Evolutionary conservation across 2,113 vertebrate genomes (phyloP).

Genomic region (Silurus meridionalis): DNA sequence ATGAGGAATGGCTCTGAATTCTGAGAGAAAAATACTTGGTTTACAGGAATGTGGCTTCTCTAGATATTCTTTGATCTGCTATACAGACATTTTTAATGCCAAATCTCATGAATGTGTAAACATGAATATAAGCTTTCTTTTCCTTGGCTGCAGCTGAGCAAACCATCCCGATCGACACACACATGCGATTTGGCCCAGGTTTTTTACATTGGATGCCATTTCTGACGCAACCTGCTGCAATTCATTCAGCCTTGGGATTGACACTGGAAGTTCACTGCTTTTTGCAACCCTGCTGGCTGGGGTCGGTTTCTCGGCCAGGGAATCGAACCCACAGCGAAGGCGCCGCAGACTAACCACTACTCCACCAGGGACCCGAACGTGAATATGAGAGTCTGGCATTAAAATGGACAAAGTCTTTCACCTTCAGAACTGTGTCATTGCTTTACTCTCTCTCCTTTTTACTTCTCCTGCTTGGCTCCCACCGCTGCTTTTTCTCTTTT

Average conservation of each 20-base stretch:
- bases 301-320: no score
- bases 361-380: neutral
- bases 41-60: conserved; percentile 17
- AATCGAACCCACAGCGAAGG: no score
- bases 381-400: conserved; percentile 24
- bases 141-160: no score
- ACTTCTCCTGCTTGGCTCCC: neutral
- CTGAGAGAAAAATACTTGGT: conserved; percentile 13
- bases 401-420: conserved; percentile 2
- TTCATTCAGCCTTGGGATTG: no score
- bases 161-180: no score
- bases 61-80: conserved; percentile 41
- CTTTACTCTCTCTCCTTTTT: neutral
- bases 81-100: conserved; percentile 27
- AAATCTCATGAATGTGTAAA: conserved; percentile 15
- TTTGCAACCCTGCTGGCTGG: no score
- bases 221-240: no score
- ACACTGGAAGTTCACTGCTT: no score
- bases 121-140: neutral
- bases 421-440: conserved; percentile 7
- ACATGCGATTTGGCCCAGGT: no score
- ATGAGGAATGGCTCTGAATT: conserved; percentile 19
- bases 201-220: no score
- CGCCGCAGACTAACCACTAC: no score
- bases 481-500: neutral